Base-by-base conservation (phyloP, 2,888 invertebrate genomes). In the Mythimna pallens region DNA sequence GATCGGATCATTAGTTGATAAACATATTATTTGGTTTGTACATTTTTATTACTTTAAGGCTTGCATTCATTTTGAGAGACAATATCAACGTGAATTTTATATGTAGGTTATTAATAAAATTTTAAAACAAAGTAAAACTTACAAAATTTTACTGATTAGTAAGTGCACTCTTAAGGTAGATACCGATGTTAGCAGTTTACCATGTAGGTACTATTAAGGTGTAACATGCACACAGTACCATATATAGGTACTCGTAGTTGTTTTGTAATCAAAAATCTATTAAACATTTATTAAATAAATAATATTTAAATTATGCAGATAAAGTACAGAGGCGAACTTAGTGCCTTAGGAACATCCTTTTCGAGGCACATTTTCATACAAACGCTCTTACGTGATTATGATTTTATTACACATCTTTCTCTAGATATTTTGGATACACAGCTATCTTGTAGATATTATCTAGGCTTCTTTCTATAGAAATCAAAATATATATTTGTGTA, bases 1-100 rank as follows among this genome's bases (percentile, higher is more conserved):
- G 84, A 87, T 95, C 55, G 91, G 93, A 63, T 91, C 94, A 2
- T 67, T 92, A 43, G 73, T 80, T 20, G 79, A 85, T n/a, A 73
- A 86, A 40, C 90, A 91, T 74, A 86, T 94, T 12, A 81, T 95
- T 65, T 93, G 93, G 96, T 96, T 82, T 67, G 93, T 89, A 76
- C 20, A 9, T 65, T 40, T 52, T 22, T 9, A 17, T 12, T 54
- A 20, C 2, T 57, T 61, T 52, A 3, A 22, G 14, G 9, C 1
- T 10, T 58, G 3, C 0, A 22, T 17, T 40, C 12, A 25, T 54
- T 20, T 57, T 14, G 14, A 8, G 3, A 8, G 47, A 43, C 14
- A 4, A 20, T 47, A 17, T 47, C 47, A 2, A 20, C 47, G 7
- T 20, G 17, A 47, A 30, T 58, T 58, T 68, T 67, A 3, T 17